Evolutionary conservation across 2,888 invertebrate genomes (phyloP).

Genomic region (Rhamphomyia laevipes): DNA sequence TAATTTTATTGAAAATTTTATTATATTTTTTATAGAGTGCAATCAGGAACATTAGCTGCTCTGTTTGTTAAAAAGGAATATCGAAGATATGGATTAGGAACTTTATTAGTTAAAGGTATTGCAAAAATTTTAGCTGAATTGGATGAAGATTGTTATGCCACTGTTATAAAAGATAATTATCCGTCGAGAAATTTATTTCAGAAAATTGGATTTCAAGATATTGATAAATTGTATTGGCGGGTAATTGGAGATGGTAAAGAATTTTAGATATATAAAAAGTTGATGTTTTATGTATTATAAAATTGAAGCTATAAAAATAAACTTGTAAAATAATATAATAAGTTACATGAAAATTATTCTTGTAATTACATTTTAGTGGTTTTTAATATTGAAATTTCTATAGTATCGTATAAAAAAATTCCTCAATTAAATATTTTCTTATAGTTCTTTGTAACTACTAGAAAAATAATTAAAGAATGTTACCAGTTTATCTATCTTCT

Average conservation of each 20-base stretch:
- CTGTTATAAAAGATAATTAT: constrained; percentile 13
- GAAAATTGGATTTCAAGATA: constrained; percentile 14
- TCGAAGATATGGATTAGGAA: constrained; percentile 15
- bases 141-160: constrained; percentile 14
- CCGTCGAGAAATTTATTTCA: constrained; percentile 16
- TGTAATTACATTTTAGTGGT: too few species aligned
- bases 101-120: constrained; percentile 14
- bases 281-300: too few species aligned
- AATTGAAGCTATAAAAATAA: too few species aligned
- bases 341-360: too few species aligned
- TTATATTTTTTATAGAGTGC: constrained; percentile 7
- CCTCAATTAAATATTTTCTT: too few species aligned
- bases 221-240: constrained; percentile 9
- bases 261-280: neutral
- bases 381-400: too few species aligned
- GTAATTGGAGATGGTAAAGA: neutral
- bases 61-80: constrained; percentile 15
- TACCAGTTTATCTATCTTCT: too few species aligned
- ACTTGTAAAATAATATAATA: too few species aligned
- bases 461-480: too few species aligned
- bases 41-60: constrained; percentile 15
- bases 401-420: too few species aligned
- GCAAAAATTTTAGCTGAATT: constrained; percentile 12
- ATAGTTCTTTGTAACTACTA: too few species aligned
- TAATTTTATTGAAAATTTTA: too few species aligned